Evolutionary conservation across 2,113 vertebrate species (phyloP).

Genomic region (rabbit (Oryctolagus cuniculus)): mOryCun1.1 NC_091444.1:60340501-60341000

Average conservation of each 20-base stretch:
- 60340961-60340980: not conserved
- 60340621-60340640: not conserved
- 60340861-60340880: not conserved
- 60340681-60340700: not conserved
- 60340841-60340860: not conserved
- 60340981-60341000: not conserved
- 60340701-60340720: not conserved
- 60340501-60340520: not conserved
- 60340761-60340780: not conserved
- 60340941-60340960: conserved; percentile 4
- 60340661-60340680: not conserved
- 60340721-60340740: not conserved
- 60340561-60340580: not conserved
- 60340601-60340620: not conserved
- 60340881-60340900: not conserved
- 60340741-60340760: not conserved
- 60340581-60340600: too few relatives aligned
- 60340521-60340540: fast-evolving
- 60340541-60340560: not conserved
- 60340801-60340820: too few relatives aligned
- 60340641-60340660: not conserved
- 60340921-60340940: conserved; percentile 22
- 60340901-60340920: not conserved
- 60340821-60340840: not conserved
- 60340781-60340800: not conserved